A percentile compares a stretch with the other conserved stretches of the same genome.
Evolutionary conservation across 2,888 invertebrate species (phyloP).

Genomic region (Trichopria drosophilae): DNA sequence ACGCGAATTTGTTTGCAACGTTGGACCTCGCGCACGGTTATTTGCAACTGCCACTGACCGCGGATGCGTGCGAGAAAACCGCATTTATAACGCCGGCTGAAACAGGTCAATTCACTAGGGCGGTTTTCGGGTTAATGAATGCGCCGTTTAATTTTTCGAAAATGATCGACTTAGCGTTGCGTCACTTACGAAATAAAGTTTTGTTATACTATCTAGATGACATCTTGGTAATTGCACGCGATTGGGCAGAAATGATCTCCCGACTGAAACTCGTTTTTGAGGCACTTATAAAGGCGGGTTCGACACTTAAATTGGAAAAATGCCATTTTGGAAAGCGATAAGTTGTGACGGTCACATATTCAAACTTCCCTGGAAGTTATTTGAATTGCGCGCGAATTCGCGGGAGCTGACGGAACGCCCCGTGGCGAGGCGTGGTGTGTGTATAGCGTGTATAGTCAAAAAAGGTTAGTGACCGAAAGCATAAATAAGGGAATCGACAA

Average conservation of each 20-base stretch:
- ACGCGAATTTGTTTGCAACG: no score
- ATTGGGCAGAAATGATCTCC: slow-evolving; percentile 8
- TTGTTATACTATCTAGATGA: slow-evolving; percentile 23
- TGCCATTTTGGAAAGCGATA: slow-evolving; percentile 13
- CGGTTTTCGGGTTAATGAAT: slow-evolving; percentile 44
- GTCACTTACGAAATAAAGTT: slow-evolving; percentile 12
- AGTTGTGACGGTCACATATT: no score
- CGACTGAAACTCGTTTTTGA: slow-evolving; percentile 1
- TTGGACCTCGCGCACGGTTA: no score
- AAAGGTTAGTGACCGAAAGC: no score
- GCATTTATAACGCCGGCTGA: slow-evolving; percentile 38
- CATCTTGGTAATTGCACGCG: slow-evolving; percentile 7
- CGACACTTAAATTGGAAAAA: slow-evolving; percentile 10
- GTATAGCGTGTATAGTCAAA: no score
- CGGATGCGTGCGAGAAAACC: slow-evolving; percentile 27
- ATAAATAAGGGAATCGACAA: no score
- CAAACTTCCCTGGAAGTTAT: no score
- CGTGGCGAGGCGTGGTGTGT: no score
- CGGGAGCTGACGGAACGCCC: no score
- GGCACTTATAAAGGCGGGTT: slow-evolving; percentile 12
- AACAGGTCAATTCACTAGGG: slow-evolving; percentile 39
- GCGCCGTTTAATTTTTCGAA: slow-evolving; percentile 42
- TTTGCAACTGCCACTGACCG: no score
- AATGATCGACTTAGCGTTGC: slow-evolving; percentile 23
- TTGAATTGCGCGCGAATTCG: no score